Evolutionary conservation across 2,888 invertebrate species (phyloP).

Genomic region (Euzophera pinguis): DNA sequence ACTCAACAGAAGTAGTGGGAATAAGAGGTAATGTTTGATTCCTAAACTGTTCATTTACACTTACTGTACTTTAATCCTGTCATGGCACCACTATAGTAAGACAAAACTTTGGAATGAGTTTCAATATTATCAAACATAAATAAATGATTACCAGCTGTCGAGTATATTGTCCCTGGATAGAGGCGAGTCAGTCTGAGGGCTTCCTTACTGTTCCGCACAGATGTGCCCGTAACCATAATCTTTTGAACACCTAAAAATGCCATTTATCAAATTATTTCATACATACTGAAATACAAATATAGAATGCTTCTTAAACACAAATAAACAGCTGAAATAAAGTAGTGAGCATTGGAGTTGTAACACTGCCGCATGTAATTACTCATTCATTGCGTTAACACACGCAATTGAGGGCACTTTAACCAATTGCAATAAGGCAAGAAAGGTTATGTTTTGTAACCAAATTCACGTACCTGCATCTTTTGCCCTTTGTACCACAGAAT

Average conservation of each 20-base stretch:
- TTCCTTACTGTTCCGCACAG: slow-evolving; percentile 93
- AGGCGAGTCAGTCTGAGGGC: slow-evolving; percentile 92
- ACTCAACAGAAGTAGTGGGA: too few species aligned
- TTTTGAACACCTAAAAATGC: slow-evolving; percentile 92
- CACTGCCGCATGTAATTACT: slow-evolving; percentile 17
- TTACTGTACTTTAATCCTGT: too few species aligned
- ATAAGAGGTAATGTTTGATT: too few species aligned
- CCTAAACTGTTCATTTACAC: too few species aligned
- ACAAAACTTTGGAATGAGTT: background rate
- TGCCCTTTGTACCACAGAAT: slow-evolving; percentile 93
- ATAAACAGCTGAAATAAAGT: slow-evolving; percentile 39
- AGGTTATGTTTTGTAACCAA: slow-evolving; percentile 5
- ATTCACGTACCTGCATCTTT: slow-evolving; percentile 90
- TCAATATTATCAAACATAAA: too few species aligned
- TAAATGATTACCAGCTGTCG: slow-evolving; percentile 86
- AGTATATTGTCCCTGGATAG: slow-evolving; percentile 94
- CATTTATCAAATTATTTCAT: too few species aligned
- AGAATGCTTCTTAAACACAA: background rate
- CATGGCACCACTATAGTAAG: background rate
- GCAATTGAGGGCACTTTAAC: slow-evolving; percentile 29
- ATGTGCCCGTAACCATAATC: slow-evolving; percentile 95
- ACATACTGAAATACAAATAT: too few species aligned
- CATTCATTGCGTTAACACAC: slow-evolving; percentile 32
- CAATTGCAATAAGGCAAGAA: background rate
- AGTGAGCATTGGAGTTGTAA: slow-evolving; percentile 27